Base-by-base conservation (phyloP, 2,113 vertebrate species). In the Varanus salvator region DNA sequence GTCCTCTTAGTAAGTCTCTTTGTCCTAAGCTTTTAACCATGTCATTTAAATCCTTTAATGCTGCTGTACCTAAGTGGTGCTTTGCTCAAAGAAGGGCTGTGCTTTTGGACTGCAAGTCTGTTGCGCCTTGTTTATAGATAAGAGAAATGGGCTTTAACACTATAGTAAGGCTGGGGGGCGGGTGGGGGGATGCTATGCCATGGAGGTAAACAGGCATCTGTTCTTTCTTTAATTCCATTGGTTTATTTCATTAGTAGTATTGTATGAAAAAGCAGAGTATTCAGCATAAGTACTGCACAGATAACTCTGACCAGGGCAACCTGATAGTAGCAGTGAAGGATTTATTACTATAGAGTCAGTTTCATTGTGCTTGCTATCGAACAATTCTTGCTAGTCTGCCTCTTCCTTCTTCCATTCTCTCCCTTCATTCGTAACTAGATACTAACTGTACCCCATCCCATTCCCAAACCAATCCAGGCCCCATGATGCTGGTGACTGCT, bases 391-490 rank as follows among this genome's bases (percentile, higher is more conserved):
- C 0, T 86, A 54, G 38, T 87, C 60, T 85, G 80, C 89, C 91
- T 92, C 89, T 87, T 0, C 90, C 86, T 44, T 50, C 31, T 50
- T 21, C 93, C 93, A 1, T 90, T 78, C 82, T 75, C 23, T 17
- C 69, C 66, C 81, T 86, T 83, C 68, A 75, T 69, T 92, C 66
- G 0, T 95, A 93, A 86, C 92, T 88, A 0, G 75, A 89, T 75
- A 97, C 97, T 97, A 95, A 97, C 94, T 97, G 34, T 98, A 78
- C 94, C 96, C 96, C 93, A 96, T 97, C 97, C 96, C 96, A 5
- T 96, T 97, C 97, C 95, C 95, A 93, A 96, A 81, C 31, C 52
- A 87, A 95, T 97, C 92, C 93, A 98, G 97, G 97, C 97, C 96
- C 74, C 84, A 93, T 74, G 96, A 96, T 14, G 96, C 96, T 96